Percentiles rank a stretch among this genome's conserved stretches.
Evolutionary conservation across 1,140 invertebrate genomes (phyloP).

Genomic region (Hylyphantes graminicola): DNA sequence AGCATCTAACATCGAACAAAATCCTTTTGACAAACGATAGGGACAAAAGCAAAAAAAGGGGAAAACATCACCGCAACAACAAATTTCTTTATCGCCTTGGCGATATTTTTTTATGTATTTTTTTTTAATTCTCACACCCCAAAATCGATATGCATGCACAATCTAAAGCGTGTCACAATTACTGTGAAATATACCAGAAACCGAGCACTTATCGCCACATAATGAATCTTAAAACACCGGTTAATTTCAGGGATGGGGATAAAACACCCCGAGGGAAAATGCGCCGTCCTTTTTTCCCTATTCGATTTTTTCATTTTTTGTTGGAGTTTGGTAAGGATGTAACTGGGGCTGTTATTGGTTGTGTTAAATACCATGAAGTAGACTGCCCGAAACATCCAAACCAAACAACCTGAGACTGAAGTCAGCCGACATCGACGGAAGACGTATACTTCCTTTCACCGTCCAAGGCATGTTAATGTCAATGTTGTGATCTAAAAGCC

Average conservation of each 20-base stretch:
- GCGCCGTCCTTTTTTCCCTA: neutral
- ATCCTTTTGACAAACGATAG: constrained; percentile 27
- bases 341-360: too few relatives aligned
- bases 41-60: neutral
- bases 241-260: constrained; percentile 39
- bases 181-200: constrained; percentile 4
- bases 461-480: too few relatives aligned
- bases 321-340: too few relatives aligned
- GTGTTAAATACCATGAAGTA: too few relatives aligned
- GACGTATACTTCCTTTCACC: too few relatives aligned
- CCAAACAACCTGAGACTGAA: too few relatives aligned
- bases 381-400: too few relatives aligned
- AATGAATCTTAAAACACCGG: constrained; percentile 56
- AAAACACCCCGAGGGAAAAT: constrained; percentile 41
- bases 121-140: constrained; percentile 6
- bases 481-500: too few relatives aligned
- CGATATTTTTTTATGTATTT: constrained; percentile 11
- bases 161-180: neutral
- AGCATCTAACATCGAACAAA: neutral
- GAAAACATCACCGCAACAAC: neutral
- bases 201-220: constrained; percentile 41
- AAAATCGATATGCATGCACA: constrained; percentile 33
- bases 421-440: too few relatives aligned
- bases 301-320: neutral
- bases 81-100: neutral